These are phyloP conservation scores for Vanacampus margaritifer DNA, from an alignment of 2,113 vertebrate genomes.

Conservation along the genomic window DNA sequence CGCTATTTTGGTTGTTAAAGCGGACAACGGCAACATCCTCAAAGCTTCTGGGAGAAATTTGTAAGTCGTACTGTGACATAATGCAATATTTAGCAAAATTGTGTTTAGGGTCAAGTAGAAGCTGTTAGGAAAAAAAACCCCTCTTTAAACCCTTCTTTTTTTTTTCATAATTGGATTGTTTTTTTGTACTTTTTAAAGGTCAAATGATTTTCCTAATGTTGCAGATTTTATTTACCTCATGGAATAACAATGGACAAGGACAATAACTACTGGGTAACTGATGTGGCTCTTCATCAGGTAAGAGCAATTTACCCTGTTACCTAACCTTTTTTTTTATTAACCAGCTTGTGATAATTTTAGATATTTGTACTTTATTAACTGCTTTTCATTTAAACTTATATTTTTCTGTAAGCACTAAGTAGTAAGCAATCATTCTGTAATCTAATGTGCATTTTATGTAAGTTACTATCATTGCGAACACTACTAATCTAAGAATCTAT, in stretches of 20 bases:
- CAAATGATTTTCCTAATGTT: constrained; percentile 1
- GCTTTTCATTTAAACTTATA: not conserved
- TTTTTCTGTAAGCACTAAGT: not conserved
- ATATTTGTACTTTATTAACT: not conserved
- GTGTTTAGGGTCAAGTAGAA: too few species aligned
- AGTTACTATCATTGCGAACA: too few species aligned
- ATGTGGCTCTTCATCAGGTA: constrained; percentile 98
- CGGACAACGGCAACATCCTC: constrained; percentile 77
- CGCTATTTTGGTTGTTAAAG: constrained; percentile 85
- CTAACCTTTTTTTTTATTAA: not conserved
- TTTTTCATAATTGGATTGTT: not conserved
- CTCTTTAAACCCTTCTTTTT: too few species aligned
- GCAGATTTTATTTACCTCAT: constrained; percentile 94
- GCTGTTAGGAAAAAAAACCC: too few species aligned
- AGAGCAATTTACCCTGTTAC: not conserved
- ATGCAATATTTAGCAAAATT: not conserved
- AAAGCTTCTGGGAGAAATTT: constrained; percentile 84
- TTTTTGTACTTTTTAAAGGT: not conserved
- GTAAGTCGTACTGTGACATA: constrained; percentile 66
- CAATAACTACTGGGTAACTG: constrained; percentile 94
- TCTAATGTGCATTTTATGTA: too few species aligned
- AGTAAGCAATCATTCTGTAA: too few species aligned
- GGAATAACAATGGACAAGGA: constrained; percentile 86
- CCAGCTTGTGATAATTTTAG: not conserved
- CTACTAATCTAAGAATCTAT: too few species aligned